Percentiles rank a stretch among this genome's conserved stretches.
Evolutionary conservation across 2,113 vertebrate genomes (phyloP).

Genomic region (Penelope pileata): DNA sequence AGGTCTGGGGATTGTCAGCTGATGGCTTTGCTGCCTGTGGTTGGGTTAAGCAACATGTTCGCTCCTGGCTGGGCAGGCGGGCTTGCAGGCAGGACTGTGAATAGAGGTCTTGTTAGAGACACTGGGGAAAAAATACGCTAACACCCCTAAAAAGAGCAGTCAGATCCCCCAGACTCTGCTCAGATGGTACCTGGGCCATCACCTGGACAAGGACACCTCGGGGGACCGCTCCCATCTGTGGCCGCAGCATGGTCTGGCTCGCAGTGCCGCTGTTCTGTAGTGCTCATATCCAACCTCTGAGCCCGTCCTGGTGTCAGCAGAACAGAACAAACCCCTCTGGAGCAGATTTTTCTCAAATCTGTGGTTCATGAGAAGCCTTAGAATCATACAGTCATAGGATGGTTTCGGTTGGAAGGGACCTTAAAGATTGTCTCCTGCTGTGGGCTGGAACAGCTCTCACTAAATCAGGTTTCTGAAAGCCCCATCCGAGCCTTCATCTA

Average conservation of each 20-base stretch:
- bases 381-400: background rate
- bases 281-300: background rate
- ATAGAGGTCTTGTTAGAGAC: background rate
- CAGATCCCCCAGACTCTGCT: background rate
- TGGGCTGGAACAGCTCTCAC: background rate
- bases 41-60: background rate
- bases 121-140: background rate
- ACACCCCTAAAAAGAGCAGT: background rate
- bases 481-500: background rate
- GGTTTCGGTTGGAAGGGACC: background rate
- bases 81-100: background rate
- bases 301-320: background rate
- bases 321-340: background rate
- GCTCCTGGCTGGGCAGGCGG: background rate
- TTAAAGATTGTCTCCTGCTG: background rate
- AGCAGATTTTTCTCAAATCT: background rate
- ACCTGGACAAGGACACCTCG: background rate
- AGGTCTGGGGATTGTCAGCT: conserved; percentile 27
- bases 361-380: background rate
- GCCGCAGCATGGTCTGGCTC: accelerated
- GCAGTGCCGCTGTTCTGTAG: background rate
- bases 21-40: conserved; percentile 45
- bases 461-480: background rate
- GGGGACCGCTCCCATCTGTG: background rate
- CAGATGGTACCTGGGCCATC: background rate